These are phyloP conservation scores for Bos indicus DNA, from an alignment of 2,113 vertebrate genomes.

Conservation along the genomic window DNA sequence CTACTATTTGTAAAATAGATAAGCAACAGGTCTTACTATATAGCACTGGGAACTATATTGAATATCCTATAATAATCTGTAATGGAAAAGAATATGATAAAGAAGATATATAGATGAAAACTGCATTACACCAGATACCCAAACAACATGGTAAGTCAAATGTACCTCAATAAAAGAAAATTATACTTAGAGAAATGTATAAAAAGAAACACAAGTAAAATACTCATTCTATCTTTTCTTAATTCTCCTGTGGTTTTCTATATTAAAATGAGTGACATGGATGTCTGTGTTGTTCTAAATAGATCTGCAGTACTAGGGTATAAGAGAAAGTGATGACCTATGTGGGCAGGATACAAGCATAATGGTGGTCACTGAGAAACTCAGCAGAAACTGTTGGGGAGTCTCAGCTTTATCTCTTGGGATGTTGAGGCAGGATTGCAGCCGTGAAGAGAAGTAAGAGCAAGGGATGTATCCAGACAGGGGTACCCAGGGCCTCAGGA, in stretches of 20 bases:
- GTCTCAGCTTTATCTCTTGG: neutral
- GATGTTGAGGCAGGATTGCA: neutral
- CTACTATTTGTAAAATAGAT: neutral
- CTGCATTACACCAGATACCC: neutral
- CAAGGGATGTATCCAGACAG: neutral
- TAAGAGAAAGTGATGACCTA: neutral
- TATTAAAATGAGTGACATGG: neutral
- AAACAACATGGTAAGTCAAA: neutral
- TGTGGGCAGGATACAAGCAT: rapidly evolving
- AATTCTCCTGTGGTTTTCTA: neutral
- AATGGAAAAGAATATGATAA: neutral
- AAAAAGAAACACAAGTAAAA: neutral
- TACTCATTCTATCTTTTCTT: neutral
- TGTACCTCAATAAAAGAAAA: neutral
- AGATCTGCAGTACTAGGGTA: rapidly evolving
- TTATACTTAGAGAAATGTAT: neutral
- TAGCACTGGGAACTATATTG: neutral
- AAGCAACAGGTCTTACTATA: neutral
- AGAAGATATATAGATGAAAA: neutral
- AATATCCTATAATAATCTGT: neutral
- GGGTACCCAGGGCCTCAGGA: rapidly evolving
- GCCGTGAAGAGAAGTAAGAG: neutral
- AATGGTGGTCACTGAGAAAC: neutral
- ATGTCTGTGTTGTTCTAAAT: neutral
- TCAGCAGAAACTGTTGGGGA: neutral